These are phyloP conservation scores for Anoura caudifer DNA, from an alignment of 2,113 vertebrate genomes.

Conservation along the genomic window DNA sequence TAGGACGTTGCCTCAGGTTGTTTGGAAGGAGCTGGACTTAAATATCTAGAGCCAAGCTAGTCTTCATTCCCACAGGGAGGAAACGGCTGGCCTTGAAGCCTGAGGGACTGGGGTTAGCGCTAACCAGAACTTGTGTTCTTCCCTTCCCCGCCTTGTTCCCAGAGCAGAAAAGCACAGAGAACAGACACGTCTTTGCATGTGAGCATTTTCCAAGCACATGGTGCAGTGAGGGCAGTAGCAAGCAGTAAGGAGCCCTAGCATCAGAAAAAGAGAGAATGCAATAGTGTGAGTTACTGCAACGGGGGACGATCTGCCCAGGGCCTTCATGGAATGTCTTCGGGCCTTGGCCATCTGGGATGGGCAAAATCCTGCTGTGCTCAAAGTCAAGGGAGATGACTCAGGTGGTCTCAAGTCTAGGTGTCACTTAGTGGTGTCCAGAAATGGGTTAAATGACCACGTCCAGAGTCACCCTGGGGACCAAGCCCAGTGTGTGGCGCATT, in stretches of 20 bases:
- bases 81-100: neutral
- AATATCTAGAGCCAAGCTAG: neutral
- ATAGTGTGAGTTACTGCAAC: fast-evolving
- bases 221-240: neutral
- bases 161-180: neutral
- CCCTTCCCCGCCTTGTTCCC: neutral
- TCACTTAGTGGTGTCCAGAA: neutral
- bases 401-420: neutral
- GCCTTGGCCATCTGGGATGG: neutral
- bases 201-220: neutral
- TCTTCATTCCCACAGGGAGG: neutral
- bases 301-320: no score
- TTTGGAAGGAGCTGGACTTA: neutral
- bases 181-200: neutral
- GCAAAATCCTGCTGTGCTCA: neutral
- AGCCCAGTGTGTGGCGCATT: fast-evolving
- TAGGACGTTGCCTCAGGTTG: neutral
- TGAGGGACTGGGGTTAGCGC: neutral
- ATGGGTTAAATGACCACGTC: no score
- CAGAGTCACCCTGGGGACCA: neutral
- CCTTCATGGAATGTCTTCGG: neutral
- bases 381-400: neutral
- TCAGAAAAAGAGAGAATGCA: neutral
- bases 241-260: neutral
- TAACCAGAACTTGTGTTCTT: neutral